A percentile compares a stretch with the other conserved stretches of the same genome.
These are phyloP conservation scores for Peromyscus leucopus DNA, from an alignment of 2,113 vertebrate genomes.

Conservation along the genomic window DNA sequence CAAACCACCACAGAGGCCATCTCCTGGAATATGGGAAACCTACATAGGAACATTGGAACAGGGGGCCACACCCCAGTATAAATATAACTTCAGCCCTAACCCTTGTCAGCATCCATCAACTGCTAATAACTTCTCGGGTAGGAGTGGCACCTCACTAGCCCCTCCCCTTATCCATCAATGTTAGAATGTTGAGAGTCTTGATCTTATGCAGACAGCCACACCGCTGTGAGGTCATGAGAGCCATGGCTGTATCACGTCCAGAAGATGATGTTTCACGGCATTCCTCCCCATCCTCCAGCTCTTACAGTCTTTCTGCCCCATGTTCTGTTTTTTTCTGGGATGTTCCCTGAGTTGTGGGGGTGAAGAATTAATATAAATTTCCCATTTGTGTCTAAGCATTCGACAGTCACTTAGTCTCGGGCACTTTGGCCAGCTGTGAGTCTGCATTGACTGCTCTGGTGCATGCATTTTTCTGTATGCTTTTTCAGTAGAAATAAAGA, in stretches of 20 bases:
- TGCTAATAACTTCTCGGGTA: neutral
- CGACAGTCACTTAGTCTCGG: neutral
- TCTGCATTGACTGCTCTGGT: neutral
- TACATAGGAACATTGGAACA: neutral
- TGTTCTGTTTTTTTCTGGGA: neutral
- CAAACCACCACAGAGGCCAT: neutral
- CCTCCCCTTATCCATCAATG: neutral
- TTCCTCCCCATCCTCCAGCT: neutral
- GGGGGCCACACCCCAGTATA: neutral
- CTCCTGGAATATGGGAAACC: neutral
- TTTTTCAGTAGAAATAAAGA: conserved; percentile 20
- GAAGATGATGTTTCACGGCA: neutral
- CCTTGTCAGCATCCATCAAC: neutral
- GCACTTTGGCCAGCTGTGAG: neutral
- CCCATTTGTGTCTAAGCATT: neutral
- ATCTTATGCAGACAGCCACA: neutral
- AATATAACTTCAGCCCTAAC: neutral
- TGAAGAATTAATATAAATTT: neutral
- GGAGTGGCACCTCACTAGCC: neutral
- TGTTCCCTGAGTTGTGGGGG: neutral
- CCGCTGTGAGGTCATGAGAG: too few relatives aligned
- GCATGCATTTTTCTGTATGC: neutral
- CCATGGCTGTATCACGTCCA: neutral
- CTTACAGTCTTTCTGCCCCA: neutral
- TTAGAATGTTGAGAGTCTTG: neutral